Evolutionary conservation across 2,797 vertebrate genomes (phyloP).

Genomic region (Smutsia temminckii): DNA sequence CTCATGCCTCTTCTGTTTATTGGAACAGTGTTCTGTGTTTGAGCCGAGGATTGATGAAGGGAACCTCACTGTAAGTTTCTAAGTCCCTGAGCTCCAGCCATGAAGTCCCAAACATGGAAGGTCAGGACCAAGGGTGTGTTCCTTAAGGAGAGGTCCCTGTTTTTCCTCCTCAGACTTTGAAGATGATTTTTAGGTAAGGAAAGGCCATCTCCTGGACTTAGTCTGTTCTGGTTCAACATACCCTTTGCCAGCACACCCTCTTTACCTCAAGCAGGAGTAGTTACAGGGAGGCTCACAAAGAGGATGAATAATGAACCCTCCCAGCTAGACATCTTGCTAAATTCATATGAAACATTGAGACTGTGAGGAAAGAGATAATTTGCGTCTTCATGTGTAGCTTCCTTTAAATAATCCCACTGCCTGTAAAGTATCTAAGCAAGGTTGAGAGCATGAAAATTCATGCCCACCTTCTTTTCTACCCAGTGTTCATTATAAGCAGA

Average conservation of each 20-base stretch:
- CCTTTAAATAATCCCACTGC: not conserved
- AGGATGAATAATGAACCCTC: not conserved
- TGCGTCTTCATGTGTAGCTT: not conserved
- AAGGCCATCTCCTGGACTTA: not conserved
- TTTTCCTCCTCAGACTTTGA: not conserved
- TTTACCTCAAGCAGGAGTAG: not conserved
- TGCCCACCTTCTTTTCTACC: not conserved
- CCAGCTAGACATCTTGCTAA: not conserved
- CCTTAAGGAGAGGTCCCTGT: not conserved
- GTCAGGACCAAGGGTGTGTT: not conserved
- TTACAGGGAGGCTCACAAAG: not conserved
- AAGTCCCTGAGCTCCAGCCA: not conserved
- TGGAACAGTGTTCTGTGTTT: not conserved
- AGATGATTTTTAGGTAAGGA: not conserved
- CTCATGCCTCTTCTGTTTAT: not conserved
- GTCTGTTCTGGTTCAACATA: not conserved
- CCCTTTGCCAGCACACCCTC: not conserved
- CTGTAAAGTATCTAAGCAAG: not conserved
- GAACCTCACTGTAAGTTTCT: not conserved
- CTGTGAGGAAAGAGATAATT: not conserved
- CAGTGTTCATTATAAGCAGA: not conserved
- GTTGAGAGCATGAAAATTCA: not conserved
- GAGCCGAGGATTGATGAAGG: not conserved
- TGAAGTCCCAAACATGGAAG: not conserved
- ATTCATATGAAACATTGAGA: not conserved